Evolutionary conservation across 2,888 invertebrate species (phyloP).

Genomic region (Caenorhabditis macrosperma): DNA sequence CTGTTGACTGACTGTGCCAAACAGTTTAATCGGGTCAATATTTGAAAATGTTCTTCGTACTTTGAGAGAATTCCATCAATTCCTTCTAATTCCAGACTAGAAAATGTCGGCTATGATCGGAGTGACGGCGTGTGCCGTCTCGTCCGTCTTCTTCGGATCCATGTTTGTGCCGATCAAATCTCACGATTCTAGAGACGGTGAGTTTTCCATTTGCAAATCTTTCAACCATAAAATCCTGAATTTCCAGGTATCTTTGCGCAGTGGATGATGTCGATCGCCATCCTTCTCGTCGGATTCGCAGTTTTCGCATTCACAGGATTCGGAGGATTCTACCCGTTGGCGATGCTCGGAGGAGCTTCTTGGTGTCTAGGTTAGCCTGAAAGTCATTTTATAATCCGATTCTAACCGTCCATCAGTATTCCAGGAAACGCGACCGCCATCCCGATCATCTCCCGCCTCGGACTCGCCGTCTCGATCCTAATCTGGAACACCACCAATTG

Average conservation of each 20-base stretch:
- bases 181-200: constrained; percentile 82
- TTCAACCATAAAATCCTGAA: too few relatives aligned
- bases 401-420: neutral
- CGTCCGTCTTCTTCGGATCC: constrained; percentile 82
- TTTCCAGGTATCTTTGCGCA: constrained; percentile 82
- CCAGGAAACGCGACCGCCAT: constrained; percentile 82
- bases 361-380: constrained; percentile 81
- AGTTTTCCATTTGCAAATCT: neutral
- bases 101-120: constrained; percentile 75
- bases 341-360: constrained; percentile 82
- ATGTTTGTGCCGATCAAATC: constrained; percentile 82
- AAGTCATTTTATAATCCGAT: neutral
- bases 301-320: constrained; percentile 79
- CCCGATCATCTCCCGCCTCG: constrained; percentile 80
- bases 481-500: constrained; percentile 82
- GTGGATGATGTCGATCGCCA: constrained; percentile 81
- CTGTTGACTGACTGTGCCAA: too few relatives aligned
- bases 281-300: constrained; percentile 81
- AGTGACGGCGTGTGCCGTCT: constrained; percentile 80
- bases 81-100: neutral
- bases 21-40: too few relatives aligned
- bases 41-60: too few relatives aligned
- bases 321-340: constrained; percentile 82
- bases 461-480: constrained; percentile 81
- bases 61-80: too few relatives aligned